phyloP scores from a whole-genome alignment of 2,797 vertebrate genomes.

The Cacajao melanocephalus region DNA sequence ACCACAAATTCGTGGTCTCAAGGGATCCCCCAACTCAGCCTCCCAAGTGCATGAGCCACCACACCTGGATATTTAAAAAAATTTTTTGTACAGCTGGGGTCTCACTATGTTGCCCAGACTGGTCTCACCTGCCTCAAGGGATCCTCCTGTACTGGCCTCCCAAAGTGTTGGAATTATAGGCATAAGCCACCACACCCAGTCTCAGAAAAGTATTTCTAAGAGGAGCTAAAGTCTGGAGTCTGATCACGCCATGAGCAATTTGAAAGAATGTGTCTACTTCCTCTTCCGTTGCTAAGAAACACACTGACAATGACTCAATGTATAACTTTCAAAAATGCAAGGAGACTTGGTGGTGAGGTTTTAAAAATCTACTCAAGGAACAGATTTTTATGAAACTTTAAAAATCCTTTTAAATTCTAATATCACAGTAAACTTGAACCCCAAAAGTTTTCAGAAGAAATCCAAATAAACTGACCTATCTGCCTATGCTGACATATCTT shows the following conservation, averaged over 20 bases:
- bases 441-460: not conserved
- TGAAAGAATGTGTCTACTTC: not conserved
- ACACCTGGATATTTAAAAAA: too few species aligned
- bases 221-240: not conserved
- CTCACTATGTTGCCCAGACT: too few species aligned
- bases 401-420: not conserved
- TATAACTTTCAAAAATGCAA: not conserved
- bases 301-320: not conserved
- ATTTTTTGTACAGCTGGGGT: too few species aligned
- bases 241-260: not conserved
- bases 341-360: not conserved
- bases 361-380: not conserved
- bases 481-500: not conserved
- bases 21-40: too few species aligned
- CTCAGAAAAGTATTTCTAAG: not conserved
- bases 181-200: not conserved
- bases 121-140: not conserved
- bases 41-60: too few species aligned
- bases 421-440: not conserved
- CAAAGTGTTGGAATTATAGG: not conserved
- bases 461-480: not conserved
- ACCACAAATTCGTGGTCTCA: too few species aligned
- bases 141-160: not conserved
- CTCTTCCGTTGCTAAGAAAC: constrained; percentile 15
- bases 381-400: not conserved